A percentile compares a stretch with the other conserved stretches of the same genome.
Conservation (phyloP, 2,113 vertebrate genomes). For the Trogon melanurus region DNA sequence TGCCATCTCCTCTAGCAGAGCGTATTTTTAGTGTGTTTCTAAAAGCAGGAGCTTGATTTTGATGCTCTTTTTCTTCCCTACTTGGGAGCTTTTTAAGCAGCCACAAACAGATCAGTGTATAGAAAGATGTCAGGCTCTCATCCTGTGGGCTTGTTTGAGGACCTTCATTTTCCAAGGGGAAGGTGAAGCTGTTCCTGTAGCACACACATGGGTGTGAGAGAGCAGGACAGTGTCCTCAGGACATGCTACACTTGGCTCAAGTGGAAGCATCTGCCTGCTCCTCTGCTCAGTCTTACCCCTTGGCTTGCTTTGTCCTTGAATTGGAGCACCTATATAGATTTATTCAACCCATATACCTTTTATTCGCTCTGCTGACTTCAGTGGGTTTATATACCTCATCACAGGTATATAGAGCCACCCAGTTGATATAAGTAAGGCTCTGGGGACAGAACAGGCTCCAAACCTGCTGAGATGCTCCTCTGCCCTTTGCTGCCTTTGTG, state of each 20-base stretch:
- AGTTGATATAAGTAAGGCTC: not conserved
- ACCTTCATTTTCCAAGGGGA: not conserved
- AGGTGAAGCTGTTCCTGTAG: not conserved
- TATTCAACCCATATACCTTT: not conserved
- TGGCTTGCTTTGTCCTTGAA: not conserved
- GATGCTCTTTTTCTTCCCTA: constrained; percentile 3
- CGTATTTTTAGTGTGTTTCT: constrained; percentile 47
- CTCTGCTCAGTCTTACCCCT: not conserved
- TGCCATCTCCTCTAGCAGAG: constrained; percentile 5
- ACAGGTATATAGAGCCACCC: too few species aligned
- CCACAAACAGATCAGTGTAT: not conserved
- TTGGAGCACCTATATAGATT: accelerated
- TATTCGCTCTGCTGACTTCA: not conserved
- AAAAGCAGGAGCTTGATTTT: constrained; percentile 31
- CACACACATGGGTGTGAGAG: not conserved
- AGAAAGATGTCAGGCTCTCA: not conserved
- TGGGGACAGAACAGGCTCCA: not conserved
- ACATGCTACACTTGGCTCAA: accelerated
- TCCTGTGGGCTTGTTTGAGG: not conserved
- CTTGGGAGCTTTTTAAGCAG: not conserved
- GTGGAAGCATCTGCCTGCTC: not conserved
- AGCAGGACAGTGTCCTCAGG: not conserved
- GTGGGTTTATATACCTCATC: not conserved
- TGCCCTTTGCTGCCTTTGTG: not conserved
- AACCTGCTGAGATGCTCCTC: not conserved